These are phyloP conservation scores for Trigoniulus corallinus DNA, from an alignment of 1,140 invertebrate genomes.

Conservation along the genomic window DNA sequence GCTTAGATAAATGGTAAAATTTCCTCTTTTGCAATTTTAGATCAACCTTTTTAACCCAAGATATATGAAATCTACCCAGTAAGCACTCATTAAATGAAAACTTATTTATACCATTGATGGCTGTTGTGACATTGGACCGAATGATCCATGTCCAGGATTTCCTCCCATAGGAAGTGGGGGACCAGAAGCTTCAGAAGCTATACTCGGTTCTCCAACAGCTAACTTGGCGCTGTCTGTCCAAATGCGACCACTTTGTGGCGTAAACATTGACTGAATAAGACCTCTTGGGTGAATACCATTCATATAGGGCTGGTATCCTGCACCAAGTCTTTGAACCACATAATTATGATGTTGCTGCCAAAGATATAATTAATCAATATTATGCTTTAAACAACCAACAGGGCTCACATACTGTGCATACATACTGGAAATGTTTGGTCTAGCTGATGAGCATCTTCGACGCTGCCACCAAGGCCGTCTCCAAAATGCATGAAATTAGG, in stretches of 20 bases:
- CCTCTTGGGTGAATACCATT: conserved; percentile 2
- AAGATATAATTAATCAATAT: background rate
- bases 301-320: conserved; percentile 6
- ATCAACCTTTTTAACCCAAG: too few relatives aligned
- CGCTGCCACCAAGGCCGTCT: background rate
- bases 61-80: too few relatives aligned
- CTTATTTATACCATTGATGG: background rate
- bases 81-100: too few relatives aligned
- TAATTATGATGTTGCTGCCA: background rate
- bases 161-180: background rate
- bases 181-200: background rate
- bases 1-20: too few relatives aligned
- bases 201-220: background rate
- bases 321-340: background rate
- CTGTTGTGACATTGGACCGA: background rate
- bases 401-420: background rate
- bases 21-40: too few relatives aligned
- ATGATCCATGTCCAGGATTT: background rate
- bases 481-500: background rate
- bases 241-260: background rate
- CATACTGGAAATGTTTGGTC: background rate
- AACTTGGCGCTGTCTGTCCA: too few relatives aligned
- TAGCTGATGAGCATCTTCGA: background rate
- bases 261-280: background rate
- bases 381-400: background rate